Percentiles rank a stretch among this genome's conserved stretches.
phyloP scores from a whole-genome alignment of 1,140 invertebrate species.

The Drosophila leontia region DNA sequence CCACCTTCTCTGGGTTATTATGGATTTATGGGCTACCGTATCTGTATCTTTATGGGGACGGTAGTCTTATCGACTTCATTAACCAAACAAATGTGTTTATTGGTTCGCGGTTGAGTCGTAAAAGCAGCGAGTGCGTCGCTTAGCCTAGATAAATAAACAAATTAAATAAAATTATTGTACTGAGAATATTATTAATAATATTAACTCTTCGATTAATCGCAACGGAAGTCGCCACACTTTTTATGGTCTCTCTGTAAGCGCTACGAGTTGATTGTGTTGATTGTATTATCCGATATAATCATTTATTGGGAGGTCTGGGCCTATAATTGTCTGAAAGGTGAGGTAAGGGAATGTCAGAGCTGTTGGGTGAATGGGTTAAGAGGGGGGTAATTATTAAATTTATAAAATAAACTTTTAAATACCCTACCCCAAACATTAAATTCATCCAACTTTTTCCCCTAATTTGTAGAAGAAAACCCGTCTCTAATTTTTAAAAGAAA shows the following conservation, averaged over 20 bases:
- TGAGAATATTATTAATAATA: slow-evolving; percentile 73
- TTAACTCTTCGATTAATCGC: slow-evolving; percentile 36
- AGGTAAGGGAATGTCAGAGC: background rate
- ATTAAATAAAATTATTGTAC: slow-evolving; percentile 81
- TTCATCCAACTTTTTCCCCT: background rate
- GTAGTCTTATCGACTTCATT: slow-evolving; percentile 80
- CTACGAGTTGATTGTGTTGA: background rate
- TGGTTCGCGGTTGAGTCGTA: slow-evolving; percentile 33
- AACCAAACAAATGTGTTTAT: slow-evolving; percentile 82
- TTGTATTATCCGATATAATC: slow-evolving; percentile 33
- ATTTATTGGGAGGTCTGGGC: slow-evolving; percentile 3
- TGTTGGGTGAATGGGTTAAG: too few species aligned
- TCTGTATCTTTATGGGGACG: slow-evolving; percentile 74
- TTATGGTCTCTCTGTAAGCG: slow-evolving; percentile 9
- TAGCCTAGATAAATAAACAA: slow-evolving; percentile 79
- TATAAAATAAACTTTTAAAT: too few species aligned
- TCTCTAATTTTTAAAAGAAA: background rate
- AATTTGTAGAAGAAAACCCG: background rate
- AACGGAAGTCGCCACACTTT: slow-evolving; percentile 39
- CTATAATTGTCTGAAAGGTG: slow-evolving; percentile 6
- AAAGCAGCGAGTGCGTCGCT: slow-evolving; percentile 39
- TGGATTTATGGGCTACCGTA: slow-evolving; percentile 69
- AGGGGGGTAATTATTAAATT: background rate
- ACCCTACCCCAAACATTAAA: too few species aligned
- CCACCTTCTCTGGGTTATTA: slow-evolving; percentile 26